These are phyloP conservation scores for Synergus itoensis DNA, from an alignment of 2,888 invertebrate genomes.

Conservation along the genomic window DNA sequence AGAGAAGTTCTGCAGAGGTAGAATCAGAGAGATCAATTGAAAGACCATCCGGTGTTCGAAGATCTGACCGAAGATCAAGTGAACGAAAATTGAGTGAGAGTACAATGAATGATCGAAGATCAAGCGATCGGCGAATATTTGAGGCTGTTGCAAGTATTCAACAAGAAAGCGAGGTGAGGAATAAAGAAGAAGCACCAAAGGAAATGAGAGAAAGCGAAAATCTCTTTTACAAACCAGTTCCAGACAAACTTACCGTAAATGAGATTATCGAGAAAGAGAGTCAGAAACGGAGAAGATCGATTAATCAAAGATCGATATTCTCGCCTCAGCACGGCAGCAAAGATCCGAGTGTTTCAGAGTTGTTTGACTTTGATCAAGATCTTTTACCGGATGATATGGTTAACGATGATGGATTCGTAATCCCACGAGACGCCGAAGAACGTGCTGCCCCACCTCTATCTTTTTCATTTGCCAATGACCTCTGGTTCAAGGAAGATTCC, in stretches of 20 bases:
- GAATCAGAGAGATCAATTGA: slow-evolving; percentile 50
- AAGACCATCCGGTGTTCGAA: neutral
- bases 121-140: neutral
- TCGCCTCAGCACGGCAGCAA: slow-evolving; percentile 85
- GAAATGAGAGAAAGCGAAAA: slow-evolving; percentile 59
- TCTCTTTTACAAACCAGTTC: slow-evolving; percentile 60
- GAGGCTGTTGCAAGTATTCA: slow-evolving; percentile 34
- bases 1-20: slow-evolving; percentile 51
- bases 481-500: slow-evolving; percentile 87
- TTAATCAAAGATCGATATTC: slow-evolving; percentile 84
- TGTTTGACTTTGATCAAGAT: slow-evolving; percentile 83
- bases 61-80: neutral
- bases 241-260: slow-evolving; percentile 60
- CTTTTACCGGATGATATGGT: slow-evolving; percentile 82
- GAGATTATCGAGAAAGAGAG: slow-evolving; percentile 66
- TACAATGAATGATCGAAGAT: neutral
- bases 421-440: slow-evolving; percentile 82
- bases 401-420: slow-evolving; percentile 83
- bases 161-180: slow-evolving; percentile 38
- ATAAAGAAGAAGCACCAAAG: slow-evolving; percentile 47
- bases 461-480: slow-evolving; percentile 84
- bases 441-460: slow-evolving; percentile 79
- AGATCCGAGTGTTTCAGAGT: slow-evolving; percentile 80
- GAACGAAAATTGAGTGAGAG: neutral
- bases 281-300: slow-evolving; percentile 68